Percentiles rank a stretch among this genome's conserved stretches.
Conservation (phyloP, 2,888 invertebrate genomes). For the Drosophila pseudotakahashii region DNA sequence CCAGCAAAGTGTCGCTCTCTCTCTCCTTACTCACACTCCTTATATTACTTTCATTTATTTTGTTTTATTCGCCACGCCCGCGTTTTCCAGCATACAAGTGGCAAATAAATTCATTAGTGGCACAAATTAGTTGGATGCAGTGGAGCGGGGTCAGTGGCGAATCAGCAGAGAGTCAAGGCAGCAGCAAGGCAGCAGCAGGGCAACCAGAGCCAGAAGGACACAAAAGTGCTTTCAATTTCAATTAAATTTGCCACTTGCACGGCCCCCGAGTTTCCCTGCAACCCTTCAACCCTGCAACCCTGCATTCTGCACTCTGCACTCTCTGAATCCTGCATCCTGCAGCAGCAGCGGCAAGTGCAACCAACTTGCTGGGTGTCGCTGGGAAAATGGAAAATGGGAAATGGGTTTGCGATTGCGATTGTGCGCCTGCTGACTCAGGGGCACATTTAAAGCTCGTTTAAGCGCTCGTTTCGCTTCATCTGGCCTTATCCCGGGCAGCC, state of each 20-base stretch:
- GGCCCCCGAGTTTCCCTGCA: constrained; percentile 26
- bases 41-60: constrained; percentile 74
- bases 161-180: constrained; percentile 6
- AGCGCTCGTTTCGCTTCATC: constrained; percentile 72
- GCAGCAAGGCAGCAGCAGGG: constrained; percentile 18
- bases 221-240: constrained; percentile 81
- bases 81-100: constrained; percentile 77
- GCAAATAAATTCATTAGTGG: constrained; percentile 80
- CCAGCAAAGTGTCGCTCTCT: constrained; percentile 34
- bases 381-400: constrained; percentile 12
- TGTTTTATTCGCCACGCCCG: constrained; percentile 73
- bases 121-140: constrained; percentile 80
- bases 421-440: constrained; percentile 76
- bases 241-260: constrained; percentile 73
- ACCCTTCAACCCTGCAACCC: background rate
- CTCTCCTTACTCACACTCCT: constrained; percentile 32
- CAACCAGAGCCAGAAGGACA: constrained; percentile 60
- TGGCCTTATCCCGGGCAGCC: constrained; percentile 53
- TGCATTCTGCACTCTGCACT: too few species aligned
- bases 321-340: background rate
- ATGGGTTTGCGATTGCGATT: constrained; percentile 23
- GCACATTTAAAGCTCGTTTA: constrained; percentile 78
- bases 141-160: constrained; percentile 31
- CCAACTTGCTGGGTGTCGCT: constrained; percentile 30
- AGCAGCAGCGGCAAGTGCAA: constrained; percentile 28